These are phyloP conservation scores for Collichthys lucidus DNA, from an alignment of 2,113 vertebrate species.

Conservation along the genomic window DNA sequence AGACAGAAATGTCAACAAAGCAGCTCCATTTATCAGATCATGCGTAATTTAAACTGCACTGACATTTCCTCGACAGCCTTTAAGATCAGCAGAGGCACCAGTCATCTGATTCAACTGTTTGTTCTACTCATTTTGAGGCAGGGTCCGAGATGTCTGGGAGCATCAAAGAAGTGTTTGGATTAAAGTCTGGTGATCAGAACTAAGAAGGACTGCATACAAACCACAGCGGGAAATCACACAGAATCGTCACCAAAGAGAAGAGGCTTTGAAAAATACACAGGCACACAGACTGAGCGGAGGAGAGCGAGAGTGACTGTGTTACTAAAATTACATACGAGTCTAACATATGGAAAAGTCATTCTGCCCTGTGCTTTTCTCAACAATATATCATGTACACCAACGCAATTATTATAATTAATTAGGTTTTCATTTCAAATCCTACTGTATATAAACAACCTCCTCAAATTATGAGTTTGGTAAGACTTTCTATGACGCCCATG, in stretches of 20 bases:
- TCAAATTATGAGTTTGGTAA: neutral
- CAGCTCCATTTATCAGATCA: conserved; percentile 53
- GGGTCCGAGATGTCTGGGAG: conserved; percentile 47
- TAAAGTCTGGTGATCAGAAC: conserved; percentile 61
- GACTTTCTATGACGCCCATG: too few relatives aligned
- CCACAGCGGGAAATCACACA: conserved; percentile 40
- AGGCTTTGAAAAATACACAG: conserved; percentile 29
- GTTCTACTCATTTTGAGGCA: conserved; percentile 54
- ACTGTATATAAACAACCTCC: neutral
- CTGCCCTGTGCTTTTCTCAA: neutral
- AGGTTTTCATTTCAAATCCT: neutral
- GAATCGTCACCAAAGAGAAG: conserved; percentile 23
- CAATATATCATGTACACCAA: neutral
- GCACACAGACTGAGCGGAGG: neutral
- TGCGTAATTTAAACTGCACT: conserved; percentile 69
- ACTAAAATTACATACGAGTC: conserved; percentile 10
- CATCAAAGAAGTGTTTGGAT: conserved; percentile 70
- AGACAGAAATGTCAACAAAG: conserved; percentile 53
- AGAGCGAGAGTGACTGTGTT: conserved; percentile 3
- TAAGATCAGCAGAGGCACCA: conserved; percentile 58
- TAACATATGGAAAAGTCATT: neutral
- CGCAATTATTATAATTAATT: neutral
- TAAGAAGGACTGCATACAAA: conserved; percentile 24
- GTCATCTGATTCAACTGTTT: conserved; percentile 64
- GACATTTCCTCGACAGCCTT: conserved; percentile 71